A percentile compares a stretch with the other conserved stretches of the same genome.
phyloP scores from a whole-genome alignment of 2,797 vertebrate species.

The Tokudaia tokunoshimensis region DNA sequence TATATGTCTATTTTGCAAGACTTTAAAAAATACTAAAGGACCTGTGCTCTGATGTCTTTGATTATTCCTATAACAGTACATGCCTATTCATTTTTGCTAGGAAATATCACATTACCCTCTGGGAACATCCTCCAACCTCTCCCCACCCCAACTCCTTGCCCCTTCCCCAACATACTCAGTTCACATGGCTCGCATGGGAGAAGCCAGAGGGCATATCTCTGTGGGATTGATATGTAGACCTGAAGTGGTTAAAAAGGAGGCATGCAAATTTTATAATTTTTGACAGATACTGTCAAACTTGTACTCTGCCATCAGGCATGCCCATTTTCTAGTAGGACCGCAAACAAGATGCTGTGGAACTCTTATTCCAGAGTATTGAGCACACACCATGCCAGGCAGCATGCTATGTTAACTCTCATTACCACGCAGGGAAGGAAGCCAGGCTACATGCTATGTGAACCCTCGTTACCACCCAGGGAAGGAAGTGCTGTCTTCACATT shows the following conservation, averaged over 20 bases:
- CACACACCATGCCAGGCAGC: not conserved
- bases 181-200: not conserved
- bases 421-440: no score
- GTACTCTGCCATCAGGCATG: fast-evolving
- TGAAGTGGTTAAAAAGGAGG: not conserved
- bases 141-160: not conserved
- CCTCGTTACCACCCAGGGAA: not conserved
- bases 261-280: not conserved
- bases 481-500: not conserved
- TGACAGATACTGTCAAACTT: not conserved
- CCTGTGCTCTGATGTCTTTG: not conserved
- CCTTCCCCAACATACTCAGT: not conserved
- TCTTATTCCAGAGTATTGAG: not conserved
- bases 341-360: no score
- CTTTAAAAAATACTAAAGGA: not conserved
- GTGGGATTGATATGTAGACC: not conserved
- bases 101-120: not conserved
- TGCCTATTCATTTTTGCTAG: not conserved
- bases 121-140: not conserved
- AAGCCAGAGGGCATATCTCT: not conserved
- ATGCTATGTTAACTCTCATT: not conserved
- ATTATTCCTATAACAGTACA: not conserved
- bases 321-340: not conserved
- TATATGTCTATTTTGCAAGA: not conserved
- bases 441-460: not conserved